Evolutionary conservation across 2,888 invertebrate species (phyloP), one percentile per base, ranked within the genome.

Genomic region (Empis stercorea): DNA sequence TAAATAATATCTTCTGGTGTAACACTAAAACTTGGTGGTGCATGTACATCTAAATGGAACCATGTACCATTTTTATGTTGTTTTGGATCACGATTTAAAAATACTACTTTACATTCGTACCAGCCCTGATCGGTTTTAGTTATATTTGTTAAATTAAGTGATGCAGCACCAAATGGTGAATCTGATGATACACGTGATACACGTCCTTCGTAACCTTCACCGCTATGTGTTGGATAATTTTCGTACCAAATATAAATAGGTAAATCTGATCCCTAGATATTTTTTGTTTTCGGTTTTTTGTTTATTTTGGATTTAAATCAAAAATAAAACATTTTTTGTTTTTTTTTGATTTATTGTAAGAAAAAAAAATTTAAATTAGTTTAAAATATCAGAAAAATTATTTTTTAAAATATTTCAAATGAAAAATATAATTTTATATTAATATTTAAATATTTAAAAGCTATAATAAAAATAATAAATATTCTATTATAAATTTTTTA

Each of bases 181-280:
- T 87, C 87, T 57, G 84, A 82, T 55, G 87, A 83, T 61, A 92
- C 91, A 60, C 88, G 80, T 54, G 89, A 87, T 65, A 92, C 92
- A 52, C 93, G 76, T 59, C 88, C 89, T 71, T 92, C 89, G 75
- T 92, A 93, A 46, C 89, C 92, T 70, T 88, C 87, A 61, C 88
- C 94, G 71, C 91, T 88, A 78, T 94, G 95, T 56, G 94, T 89
- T 59, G 92, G 92, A 75, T 95, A 95, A 70, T 91, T 89, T 75
- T 93, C 92, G 79, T 93, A 95, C 88, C 93, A 93, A 74, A 94
- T 92, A 79, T 93, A 94, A 72, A 95, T 92, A 61, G 94, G 93
- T 73, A 91, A 86, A 76, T 92, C 91, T 76, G 91, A 84, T 69
- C 91, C 92, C 91, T 92, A 78, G 70, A 69, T 45, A 17, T 40